These are phyloP conservation scores for Branchellion lobata DNA, from an alignment of 2,888 invertebrate genomes.

Conservation along the genomic window DNA sequence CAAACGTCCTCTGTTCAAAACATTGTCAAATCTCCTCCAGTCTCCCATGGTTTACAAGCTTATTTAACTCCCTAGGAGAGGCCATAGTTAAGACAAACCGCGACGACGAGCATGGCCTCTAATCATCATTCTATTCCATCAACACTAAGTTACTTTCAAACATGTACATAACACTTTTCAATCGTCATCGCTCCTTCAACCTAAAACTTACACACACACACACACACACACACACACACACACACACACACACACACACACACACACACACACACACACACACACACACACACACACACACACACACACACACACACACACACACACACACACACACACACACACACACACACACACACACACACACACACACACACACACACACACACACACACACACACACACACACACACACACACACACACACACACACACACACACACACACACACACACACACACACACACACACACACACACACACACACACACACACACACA, in stretches of 20 bases:
- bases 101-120: too few relatives aligned
- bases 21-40: too few relatives aligned
- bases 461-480: constrained; percentile 8
- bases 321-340: constrained; percentile 41
- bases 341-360: constrained; percentile 37
- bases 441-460: constrained; percentile 21
- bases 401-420: constrained; percentile 32
- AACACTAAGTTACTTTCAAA: too few relatives aligned
- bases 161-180: too few relatives aligned
- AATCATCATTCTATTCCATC: too few relatives aligned
- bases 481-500: too few relatives aligned
- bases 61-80: too few relatives aligned
- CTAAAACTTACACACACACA: not conserved
- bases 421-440: constrained; percentile 31
- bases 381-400: constrained; percentile 32
- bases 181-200: too few relatives aligned
- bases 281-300: constrained; percentile 10
- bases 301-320: constrained; percentile 39
- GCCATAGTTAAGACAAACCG: too few relatives aligned
- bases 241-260: constrained; percentile 18
- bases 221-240: constrained; percentile 18
- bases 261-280: constrained; percentile 18
- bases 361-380: constrained; percentile 39
- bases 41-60: too few relatives aligned
- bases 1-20: too few relatives aligned